Base-by-base conservation (phyloP, 2,113 vertebrate species). In the Balaeniceps rex region DNA sequence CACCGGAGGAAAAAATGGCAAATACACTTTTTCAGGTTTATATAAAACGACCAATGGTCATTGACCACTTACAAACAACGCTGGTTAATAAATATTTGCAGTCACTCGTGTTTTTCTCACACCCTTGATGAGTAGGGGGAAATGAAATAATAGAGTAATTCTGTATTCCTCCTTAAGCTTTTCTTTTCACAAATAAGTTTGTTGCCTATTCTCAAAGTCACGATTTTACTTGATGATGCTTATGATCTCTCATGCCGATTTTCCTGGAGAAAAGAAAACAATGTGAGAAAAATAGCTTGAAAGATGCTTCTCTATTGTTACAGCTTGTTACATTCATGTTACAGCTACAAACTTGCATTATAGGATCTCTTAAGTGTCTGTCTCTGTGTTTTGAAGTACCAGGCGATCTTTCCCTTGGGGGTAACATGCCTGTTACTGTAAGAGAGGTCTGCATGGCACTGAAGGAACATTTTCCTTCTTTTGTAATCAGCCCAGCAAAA, bases 331-430 rank as follows among this genome's bases (percentile, higher is more conserved):
- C 2, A 2, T 11, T 2, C 3, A 5, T 64, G 4, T 2, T 55
- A 44, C 0, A 29, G 14, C 5, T 22, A 54, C 1, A 2, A 36
- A 11, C 1, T 3, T 23, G 3, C 4, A 12, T 12, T 25, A 5
- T 0, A 29, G 18, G 7, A 16, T 25, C 51, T 40, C 10, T 23
- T 12, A 8, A n/a, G 6, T 0, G 0, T 3, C 19, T 21, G 0
- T 16, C 6, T 28, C 26, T 24, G 8, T 24, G 1, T 19, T 72
- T 21, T 10, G 8, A 34, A 4, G 2, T 15, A 49, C 1, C 5
- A 11, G 21, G 4, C 1, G 1, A 18, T 16, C 2, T 22, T 51
- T 64, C 6, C 7, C n/a, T 44, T 11, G 6, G 3, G 2, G 6
- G 25, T 29, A 23, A 46, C 0, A 14, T n/a, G 12, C 3, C 12